A percentile compares a stretch with the other conserved stretches of the same genome.
These are phyloP conservation scores for Agonum fuliginosum DNA, from an alignment of 2,888 invertebrate species.

Conservation along the genomic window DNA sequence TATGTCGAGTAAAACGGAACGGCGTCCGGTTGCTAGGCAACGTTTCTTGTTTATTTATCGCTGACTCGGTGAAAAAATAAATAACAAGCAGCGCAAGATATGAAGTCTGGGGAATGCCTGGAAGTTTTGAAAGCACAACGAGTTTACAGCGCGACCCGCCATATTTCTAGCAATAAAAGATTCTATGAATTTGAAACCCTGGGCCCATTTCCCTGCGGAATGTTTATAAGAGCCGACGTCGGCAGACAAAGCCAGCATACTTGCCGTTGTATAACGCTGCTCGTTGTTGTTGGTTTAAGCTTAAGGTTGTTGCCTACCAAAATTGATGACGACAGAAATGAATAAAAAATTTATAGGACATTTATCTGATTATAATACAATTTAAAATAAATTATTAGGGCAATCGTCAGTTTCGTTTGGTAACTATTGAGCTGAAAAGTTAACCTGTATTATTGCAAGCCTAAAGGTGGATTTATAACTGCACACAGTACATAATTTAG, in stretches of 20 bases:
- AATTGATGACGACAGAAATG: no score
- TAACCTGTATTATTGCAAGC: no score
- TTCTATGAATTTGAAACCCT: conserved; percentile 55
- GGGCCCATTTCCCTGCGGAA: conserved; percentile 40
- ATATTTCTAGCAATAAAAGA: conserved; percentile 56
- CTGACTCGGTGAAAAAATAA: conserved; percentile 36
- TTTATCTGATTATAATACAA: no score
- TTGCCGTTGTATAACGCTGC: background rate
- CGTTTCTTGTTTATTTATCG: conserved; percentile 47
- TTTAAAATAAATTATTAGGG: no score
- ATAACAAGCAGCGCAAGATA: conserved; percentile 20
- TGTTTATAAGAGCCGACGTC: conserved; percentile 40
- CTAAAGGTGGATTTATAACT: no score
- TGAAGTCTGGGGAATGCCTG: conserved; percentile 28
- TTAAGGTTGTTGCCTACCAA: no score
- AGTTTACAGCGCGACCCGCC: conserved; percentile 39
- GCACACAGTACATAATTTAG: no score
- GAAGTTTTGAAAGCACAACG: background rate
- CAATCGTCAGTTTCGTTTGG: no score
- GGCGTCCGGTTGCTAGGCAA: conserved; percentile 35
- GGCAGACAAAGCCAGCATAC: conserved; percentile 38
- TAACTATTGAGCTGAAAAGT: no score
- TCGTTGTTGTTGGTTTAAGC: background rate
- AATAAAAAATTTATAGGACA: no score
- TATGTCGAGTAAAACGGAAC: conserved; percentile 33